Conservation (phyloP, 2,888 invertebrate genomes). For the Cactoblastis cactorum region DNA sequence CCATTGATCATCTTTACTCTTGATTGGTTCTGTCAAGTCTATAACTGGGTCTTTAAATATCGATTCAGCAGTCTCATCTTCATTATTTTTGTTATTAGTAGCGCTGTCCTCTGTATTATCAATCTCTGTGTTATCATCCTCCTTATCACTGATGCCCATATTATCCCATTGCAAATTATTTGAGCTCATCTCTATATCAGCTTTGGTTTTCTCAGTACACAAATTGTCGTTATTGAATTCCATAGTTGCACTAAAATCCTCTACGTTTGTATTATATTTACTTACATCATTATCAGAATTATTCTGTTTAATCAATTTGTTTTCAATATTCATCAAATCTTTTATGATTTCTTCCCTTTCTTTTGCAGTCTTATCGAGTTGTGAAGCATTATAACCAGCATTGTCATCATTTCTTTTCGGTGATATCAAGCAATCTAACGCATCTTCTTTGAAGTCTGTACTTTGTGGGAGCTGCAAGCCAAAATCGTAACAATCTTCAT, state of each 20-base stretch:
- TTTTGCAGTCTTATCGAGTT: slow-evolving; percentile 46
- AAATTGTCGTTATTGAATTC: slow-evolving; percentile 24
- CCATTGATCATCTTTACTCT: slow-evolving; percentile 43
- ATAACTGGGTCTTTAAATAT: slow-evolving; percentile 38
- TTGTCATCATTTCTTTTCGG: slow-evolving; percentile 53
- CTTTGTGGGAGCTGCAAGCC: slow-evolving; percentile 57
- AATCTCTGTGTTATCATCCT: slow-evolving; percentile 22
- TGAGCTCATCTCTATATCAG: slow-evolving; percentile 28
- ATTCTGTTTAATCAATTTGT: slow-evolving; percentile 42
- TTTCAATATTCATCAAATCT: slow-evolving; percentile 69
- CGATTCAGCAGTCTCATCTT: slow-evolving; percentile 26
- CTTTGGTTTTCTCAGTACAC: slow-evolving; percentile 28
- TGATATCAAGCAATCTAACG: slow-evolving; percentile 62
- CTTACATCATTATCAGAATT: slow-evolving; percentile 29
- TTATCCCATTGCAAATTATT: slow-evolving; percentile 41
- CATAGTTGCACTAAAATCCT: slow-evolving; percentile 29
- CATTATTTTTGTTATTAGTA: slow-evolving; percentile 25
- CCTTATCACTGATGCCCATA: slow-evolving; percentile 35
- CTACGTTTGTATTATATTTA: slow-evolving; percentile 29
- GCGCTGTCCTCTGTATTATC: slow-evolving; percentile 14
- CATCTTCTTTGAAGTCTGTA: slow-evolving; percentile 61
- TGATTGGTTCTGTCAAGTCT: slow-evolving; percentile 42
- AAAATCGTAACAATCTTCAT: slow-evolving; percentile 67
- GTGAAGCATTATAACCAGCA: slow-evolving; percentile 39
- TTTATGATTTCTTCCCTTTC: slow-evolving; percentile 68